Evolutionary conservation across 2,797 vertebrate species (phyloP).

Genomic region (Craterocephalus amniculus): DNA sequence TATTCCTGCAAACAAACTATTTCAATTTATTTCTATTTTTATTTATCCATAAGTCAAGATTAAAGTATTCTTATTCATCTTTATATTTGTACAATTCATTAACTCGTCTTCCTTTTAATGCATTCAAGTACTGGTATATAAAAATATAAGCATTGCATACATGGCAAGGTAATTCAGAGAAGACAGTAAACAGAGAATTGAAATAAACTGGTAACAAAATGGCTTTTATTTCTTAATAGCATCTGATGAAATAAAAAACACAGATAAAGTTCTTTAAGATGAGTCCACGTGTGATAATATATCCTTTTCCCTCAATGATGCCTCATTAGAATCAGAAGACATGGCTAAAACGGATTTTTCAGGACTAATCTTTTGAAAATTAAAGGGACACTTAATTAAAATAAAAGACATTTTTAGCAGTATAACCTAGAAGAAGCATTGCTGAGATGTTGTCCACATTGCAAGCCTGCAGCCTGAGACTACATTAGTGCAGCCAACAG

Average conservation of each 20-base stretch:
- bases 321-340: constrained; percentile 53
- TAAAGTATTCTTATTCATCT: background rate
- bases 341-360: background rate
- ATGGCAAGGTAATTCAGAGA: background rate
- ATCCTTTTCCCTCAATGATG: constrained; percentile 37
- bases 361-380: constrained; percentile 17
- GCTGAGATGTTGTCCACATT: background rate
- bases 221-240: background rate
- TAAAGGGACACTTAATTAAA: background rate
- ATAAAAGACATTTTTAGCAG: background rate
- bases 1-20: constrained; percentile 31
- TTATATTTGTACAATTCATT: background rate
- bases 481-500: background rate
- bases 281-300: constrained; percentile 27
- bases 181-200: background rate
- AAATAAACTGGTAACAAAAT: background rate
- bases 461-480: background rate
- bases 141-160: background rate
- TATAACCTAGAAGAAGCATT: background rate
- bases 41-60: background rate
- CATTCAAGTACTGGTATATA: background rate
- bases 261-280: constrained; percentile 39
- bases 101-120: constrained; percentile 4
- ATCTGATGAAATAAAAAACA: constrained; percentile 12
- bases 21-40: too few relatives aligned